Percentiles rank a stretch among this genome's conserved stretches.
Conservation (phyloP, 2,113 vertebrate genomes). For the Sturnira hondurensis region DNA sequence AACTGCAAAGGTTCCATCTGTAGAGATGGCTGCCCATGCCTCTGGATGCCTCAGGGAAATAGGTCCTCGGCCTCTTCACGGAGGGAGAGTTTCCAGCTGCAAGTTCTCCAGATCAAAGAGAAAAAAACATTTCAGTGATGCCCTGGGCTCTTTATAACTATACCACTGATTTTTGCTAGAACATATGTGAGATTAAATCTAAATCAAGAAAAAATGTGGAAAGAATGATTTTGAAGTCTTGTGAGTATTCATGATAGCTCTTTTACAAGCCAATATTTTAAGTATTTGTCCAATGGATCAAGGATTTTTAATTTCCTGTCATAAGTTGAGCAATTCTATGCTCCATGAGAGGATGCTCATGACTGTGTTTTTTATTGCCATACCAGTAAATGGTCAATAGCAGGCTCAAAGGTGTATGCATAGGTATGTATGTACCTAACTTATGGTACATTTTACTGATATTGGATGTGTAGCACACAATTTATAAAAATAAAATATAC, state of each 20-base stretch:
- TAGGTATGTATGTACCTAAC: neutral
- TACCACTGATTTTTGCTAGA: neutral
- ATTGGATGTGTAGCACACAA: neutral
- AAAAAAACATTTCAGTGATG: neutral
- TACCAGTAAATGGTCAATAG: neutral
- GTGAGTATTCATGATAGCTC: neutral
- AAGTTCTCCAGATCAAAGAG: neutral
- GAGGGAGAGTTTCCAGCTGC: neutral
- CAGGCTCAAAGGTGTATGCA: neutral
- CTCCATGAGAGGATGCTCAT: neutral
- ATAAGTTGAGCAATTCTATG: neutral
- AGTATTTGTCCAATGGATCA: neutral
- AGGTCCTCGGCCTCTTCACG: neutral
- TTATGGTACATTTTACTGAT: neutral
- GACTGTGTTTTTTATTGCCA: neutral
- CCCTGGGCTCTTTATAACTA: neutral
- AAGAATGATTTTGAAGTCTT: neutral
- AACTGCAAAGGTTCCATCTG: neutral
- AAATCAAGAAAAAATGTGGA: neutral
- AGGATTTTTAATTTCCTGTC: neutral
- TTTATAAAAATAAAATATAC: neutral
- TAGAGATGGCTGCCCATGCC: fast-evolving
- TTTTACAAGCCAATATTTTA: neutral
- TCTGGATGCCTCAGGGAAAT: neutral
- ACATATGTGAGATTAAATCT: neutral